phyloP scores from a whole-genome alignment of 2,797 vertebrate genomes.

The Chloroceryle amazona region DNA sequence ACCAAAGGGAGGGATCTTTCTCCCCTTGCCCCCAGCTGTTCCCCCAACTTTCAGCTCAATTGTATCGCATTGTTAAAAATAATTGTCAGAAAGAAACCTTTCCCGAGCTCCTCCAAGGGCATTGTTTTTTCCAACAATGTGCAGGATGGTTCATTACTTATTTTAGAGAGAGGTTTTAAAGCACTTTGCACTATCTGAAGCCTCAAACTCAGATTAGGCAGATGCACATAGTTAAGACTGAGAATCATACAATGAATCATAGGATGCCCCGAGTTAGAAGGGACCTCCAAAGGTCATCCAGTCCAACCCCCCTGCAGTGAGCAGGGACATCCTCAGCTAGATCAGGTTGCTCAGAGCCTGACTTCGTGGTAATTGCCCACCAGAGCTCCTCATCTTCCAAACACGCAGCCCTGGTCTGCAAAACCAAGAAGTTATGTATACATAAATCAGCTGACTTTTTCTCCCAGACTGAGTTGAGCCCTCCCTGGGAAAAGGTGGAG shows the following conservation, averaged over 20 bases:
- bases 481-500: neutral
- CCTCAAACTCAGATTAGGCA: neutral
- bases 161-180: neutral
- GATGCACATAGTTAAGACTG: neutral
- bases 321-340: too few relatives aligned
- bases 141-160: neutral
- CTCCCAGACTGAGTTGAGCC: neutral
- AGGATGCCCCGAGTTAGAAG: too few relatives aligned
- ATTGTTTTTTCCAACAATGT: conserved; percentile 6
- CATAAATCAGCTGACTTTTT: neutral
- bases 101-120: neutral
- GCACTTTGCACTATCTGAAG: neutral
- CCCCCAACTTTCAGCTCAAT: neutral
- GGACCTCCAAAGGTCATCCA: too few relatives aligned
- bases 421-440: neutral
- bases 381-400: neutral
- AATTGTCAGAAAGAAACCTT: conserved; percentile 7
- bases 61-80: neutral
- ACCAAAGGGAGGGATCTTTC: neutral
- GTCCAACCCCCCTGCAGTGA: too few relatives aligned
- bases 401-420: neutral
- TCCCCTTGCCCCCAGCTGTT: neutral
- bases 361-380: neutral
- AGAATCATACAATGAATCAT: neutral
- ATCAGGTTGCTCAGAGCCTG: too few relatives aligned